These are phyloP conservation scores for Pissodes strobi DNA, from an alignment of 1,140 invertebrate species.

Conservation along the genomic window DNA sequence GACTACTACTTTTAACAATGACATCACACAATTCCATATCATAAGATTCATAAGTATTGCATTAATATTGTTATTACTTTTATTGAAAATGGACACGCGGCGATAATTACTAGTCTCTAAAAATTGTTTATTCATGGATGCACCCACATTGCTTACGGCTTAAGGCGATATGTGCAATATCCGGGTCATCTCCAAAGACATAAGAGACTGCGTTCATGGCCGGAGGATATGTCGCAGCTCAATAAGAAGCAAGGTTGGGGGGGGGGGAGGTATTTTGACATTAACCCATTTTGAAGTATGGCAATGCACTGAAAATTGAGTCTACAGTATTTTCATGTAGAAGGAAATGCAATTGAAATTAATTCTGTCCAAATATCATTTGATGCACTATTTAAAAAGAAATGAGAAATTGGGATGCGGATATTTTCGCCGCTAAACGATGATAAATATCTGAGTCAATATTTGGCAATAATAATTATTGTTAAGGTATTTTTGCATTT, in stretches of 20 bases:
- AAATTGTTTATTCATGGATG: constrained; percentile 22
- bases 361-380: no score
- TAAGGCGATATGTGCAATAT: constrained; percentile 7
- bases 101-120: constrained; percentile 1
- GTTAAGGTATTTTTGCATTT: not conserved
- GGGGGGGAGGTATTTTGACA: no score
- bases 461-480: constrained; percentile 15
- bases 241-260: no score
- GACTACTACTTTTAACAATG: constrained; percentile 17
- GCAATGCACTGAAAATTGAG: no score
- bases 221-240: no score
- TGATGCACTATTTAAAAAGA: no score
- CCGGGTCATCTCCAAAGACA: constrained; percentile 21
- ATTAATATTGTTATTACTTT: constrained; percentile 15
- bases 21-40: constrained; percentile 14
- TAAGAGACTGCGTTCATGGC: no score
- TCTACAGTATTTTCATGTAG: no score
- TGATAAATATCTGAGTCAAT: constrained; percentile 7
- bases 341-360: no score
- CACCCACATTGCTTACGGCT: constrained; percentile 19
- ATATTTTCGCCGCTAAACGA: not conserved
- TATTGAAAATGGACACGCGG: constrained; percentile 3
- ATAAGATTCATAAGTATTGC: no score
- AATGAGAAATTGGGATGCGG: no score
- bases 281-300: no score